Conservation (phyloP, 2,888 invertebrate genomes). For the Ceriagrion tenellum region DNA sequence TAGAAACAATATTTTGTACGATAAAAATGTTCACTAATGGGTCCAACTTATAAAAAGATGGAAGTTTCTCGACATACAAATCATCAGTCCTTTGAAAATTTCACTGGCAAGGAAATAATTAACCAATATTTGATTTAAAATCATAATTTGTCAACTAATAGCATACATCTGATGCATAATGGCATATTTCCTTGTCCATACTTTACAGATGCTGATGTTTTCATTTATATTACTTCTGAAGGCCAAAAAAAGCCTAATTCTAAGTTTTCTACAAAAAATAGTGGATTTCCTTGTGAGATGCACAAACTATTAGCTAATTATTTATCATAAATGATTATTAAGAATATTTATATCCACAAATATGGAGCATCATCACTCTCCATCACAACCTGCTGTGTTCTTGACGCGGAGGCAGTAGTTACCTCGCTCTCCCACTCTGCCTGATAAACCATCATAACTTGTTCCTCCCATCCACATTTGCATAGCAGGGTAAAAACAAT, state of each 20-base stretch:
- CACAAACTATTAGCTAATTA: slow-evolving; percentile 46
- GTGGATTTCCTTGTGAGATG: slow-evolving; percentile 5
- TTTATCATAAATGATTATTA: slow-evolving; percentile 50
- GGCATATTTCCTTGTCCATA: slow-evolving; percentile 38
- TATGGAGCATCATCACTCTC: slow-evolving; percentile 57
- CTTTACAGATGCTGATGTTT: slow-evolving; percentile 37
- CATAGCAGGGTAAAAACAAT: slow-evolving; percentile 54
- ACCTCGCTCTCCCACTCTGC: slow-evolving; percentile 67
- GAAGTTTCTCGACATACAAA: slow-evolving; percentile 40
- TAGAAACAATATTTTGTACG: slow-evolving; percentile 59
- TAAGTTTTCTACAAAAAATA: slow-evolving; percentile 61
- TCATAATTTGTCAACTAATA: slow-evolving; percentile 26
- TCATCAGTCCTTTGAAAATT: slow-evolving; percentile 45
- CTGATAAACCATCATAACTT: slow-evolving; percentile 58
- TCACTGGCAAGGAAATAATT: slow-evolving; percentile 55
- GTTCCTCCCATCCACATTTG: slow-evolving; percentile 60
- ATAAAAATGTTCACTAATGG: slow-evolving; percentile 50
- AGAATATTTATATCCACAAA: slow-evolving; percentile 54
- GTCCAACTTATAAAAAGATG: slow-evolving; percentile 62
- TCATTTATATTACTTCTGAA: slow-evolving; percentile 17
- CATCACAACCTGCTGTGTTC: slow-evolving; percentile 66
- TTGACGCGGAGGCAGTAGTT: slow-evolving; percentile 63
- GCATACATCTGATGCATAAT: slow-evolving; percentile 29
- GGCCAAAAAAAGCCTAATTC: slow-evolving; percentile 57
- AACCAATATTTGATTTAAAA: not conserved